Evolutionary conservation across 1,140 invertebrate species (phyloP), one percentile per base, ranked within the genome.

Genomic region (Aphaenogaster rudis): DNA sequence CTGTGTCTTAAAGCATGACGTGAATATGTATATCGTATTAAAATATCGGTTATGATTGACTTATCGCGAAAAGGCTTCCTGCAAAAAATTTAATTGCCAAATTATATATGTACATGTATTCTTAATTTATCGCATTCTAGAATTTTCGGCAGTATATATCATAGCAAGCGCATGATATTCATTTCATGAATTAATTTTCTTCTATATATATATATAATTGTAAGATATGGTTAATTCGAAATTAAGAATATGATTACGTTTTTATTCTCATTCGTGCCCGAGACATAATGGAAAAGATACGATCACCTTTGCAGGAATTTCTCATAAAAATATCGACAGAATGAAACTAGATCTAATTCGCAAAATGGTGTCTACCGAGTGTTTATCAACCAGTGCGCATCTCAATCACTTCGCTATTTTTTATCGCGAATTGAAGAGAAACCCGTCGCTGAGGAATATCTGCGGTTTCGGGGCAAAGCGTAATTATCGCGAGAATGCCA

Each of bases 401-500:
- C 4, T n/a, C 59, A 45, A 17, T n/a, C 11, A 17, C 28, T 48
- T 59, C 15, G n/a, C 21, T 17, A 21, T 77, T 17, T 79, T 64
- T 48, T 50, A 8, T 39, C 28, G 33, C 48, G 45, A 66, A 45
- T 81, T n/a, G 15, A 63, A 17, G 28, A 50, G 42, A 69, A 48
- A 50, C 6, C 28, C 54, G 80, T 15, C 9, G 66, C 28, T 1
- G 80, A 61, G 21, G 39, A 42, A 74, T 61, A 48, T 72, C 52
- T 59, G 63, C 50, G 36, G 45, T 77, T 84, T 76, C 57, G 42
- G 39, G 45, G 28, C 78, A 59, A 78, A 39, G n/a, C 71, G 11
- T 39, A 77, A 36, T 36, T 28, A 28, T 21, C 6, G 63, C 48
- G 63, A 54, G 36, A 86, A 80, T 45, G 42, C 39, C 78, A 45